Base-by-base conservation (phyloP, 37 sponge, comb jelly and placozoan genomes). In the Cliona cf. orientalis region DNA sequence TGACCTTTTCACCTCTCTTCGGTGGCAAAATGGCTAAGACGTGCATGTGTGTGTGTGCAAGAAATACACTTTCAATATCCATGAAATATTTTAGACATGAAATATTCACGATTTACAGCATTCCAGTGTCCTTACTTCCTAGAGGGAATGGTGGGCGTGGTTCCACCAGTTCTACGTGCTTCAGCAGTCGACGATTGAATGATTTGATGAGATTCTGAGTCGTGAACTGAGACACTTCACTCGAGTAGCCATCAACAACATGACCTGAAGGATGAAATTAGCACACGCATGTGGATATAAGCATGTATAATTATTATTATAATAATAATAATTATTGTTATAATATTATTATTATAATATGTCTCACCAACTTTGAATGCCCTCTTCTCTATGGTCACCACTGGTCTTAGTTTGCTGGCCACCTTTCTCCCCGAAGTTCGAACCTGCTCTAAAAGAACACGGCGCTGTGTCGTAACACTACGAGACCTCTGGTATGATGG, bases 281-380 rank as follows among this genome's bases (percentile, higher is more conserved):
- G 14, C 39, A 37, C 43, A 69, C 4, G 69, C 19, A 28, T 19
- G 57, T 12, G 19, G 5, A 73, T 17, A 40, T 5, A 0, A 9
- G 6, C 25, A 1, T 36, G 49, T 76, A 7, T 9, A 38, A 32
- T 22, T 22, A n/a, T 69, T 6, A 36, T 37, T 28, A 63, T n/a
- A 63, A 63, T 26, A n/a, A 26, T n/a, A n/a, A n/a, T n/a, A n/a
- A n/a, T n/a, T n/a, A n/a, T n/a, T n/a, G n/a, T n/a, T n/a, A n/a
- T n/a, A 26, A 7, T 21, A n/a, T 26, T 28, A 21, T 28, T 21
- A 26, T n/a, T n/a, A n/a, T n/a, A n/a, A n/a, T n/a, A n/a, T n/a
- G n/a, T n/a, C 91, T 66, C 45, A 92, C 93, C 93, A 23, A 92
- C 89, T 68, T 45, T 60, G 71, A 87, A 84, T 26, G 89, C 85